These are phyloP conservation scores for Capitulum mitella DNA, from an alignment of 2,888 invertebrate genomes.

Conservation along the genomic window DNA sequence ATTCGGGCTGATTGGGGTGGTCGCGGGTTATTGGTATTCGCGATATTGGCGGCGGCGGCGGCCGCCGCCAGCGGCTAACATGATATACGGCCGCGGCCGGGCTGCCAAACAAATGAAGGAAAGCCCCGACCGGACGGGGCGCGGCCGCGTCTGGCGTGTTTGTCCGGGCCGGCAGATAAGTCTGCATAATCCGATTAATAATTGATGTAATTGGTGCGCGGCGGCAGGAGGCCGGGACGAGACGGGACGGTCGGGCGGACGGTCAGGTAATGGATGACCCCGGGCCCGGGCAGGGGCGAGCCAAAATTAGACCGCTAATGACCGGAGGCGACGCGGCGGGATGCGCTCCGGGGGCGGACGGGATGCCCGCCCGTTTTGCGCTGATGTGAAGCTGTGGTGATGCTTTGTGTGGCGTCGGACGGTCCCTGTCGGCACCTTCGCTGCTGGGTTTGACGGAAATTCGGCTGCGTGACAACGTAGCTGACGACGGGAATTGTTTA, in stretches of 20 bases:
- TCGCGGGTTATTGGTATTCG: conserved; percentile 15
- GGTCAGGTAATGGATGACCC: background rate
- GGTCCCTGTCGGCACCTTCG: too few relatives aligned
- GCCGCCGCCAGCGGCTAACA: conserved; percentile 3
- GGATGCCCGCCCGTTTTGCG: background rate
- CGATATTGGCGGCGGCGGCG: background rate
- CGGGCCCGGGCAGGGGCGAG: background rate
- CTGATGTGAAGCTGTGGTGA: too few relatives aligned
- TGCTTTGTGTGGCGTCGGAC: too few relatives aligned
- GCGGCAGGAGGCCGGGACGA: background rate
- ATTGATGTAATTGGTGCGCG: conserved; percentile 2
- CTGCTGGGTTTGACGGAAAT: too few relatives aligned
- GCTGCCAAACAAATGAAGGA: background rate
- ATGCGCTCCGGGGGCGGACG: background rate
- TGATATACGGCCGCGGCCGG: background rate
- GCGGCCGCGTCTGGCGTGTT: too few relatives aligned
- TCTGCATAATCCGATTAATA: background rate
- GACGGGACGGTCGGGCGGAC: too few relatives aligned
- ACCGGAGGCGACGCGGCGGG: background rate
- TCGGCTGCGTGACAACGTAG: too few relatives aligned
- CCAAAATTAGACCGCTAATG: background rate
- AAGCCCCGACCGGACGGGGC: background rate
- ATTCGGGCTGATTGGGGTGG: background rate
- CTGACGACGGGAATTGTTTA: too few relatives aligned
- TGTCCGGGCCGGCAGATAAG: background rate